These are phyloP conservation scores for Pangasius krempfi DNA, from an alignment of 2,797 vertebrate species.

Conservation along the genomic window DNA sequence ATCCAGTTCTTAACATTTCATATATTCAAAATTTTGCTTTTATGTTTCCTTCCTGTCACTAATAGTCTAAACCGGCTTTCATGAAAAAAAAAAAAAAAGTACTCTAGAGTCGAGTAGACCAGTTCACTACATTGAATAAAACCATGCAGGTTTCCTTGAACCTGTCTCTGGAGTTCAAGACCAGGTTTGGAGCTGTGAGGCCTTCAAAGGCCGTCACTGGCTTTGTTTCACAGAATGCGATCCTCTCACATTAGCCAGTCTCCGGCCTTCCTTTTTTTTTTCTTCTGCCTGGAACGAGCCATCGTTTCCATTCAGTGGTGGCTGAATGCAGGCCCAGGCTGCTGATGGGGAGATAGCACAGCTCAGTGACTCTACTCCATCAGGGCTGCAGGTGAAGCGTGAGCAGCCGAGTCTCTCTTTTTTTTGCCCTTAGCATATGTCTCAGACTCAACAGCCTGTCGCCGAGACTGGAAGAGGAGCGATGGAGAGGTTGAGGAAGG, in stretches of 20 bases:
- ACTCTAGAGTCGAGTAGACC: not conserved
- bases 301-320: slow-evolving; percentile 54
- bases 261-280: slow-evolving; percentile 15
- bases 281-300: slow-evolving; percentile 38
- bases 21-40: not conserved
- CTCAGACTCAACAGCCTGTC: slow-evolving; percentile 59
- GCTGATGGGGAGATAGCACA: slow-evolving; percentile 59
- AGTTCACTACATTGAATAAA: slow-evolving; percentile 36
- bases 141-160: slow-evolving; percentile 28
- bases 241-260: slow-evolving; percentile 42
- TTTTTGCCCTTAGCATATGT: slow-evolving; percentile 32
- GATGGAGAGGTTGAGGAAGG: not conserved
- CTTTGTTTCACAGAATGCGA: slow-evolving; percentile 48
- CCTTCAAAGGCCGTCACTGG: slow-evolving; percentile 30
- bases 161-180: slow-evolving; percentile 30
- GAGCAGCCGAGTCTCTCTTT: slow-evolving; percentile 45
- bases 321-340: slow-evolving; percentile 48
- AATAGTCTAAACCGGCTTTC: not conserved
- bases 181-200: slow-evolving; percentile 42
- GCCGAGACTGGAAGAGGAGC: slow-evolving; percentile 34
- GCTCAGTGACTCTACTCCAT: slow-evolving; percentile 58
- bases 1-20: not conserved
- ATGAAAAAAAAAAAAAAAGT: not conserved
- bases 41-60: not conserved
- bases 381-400: slow-evolving; percentile 56